These are phyloP conservation scores for Cyanistes caeruleus DNA, from an alignment of 2,113 vertebrate genomes.

Conservation along the genomic window DNA sequence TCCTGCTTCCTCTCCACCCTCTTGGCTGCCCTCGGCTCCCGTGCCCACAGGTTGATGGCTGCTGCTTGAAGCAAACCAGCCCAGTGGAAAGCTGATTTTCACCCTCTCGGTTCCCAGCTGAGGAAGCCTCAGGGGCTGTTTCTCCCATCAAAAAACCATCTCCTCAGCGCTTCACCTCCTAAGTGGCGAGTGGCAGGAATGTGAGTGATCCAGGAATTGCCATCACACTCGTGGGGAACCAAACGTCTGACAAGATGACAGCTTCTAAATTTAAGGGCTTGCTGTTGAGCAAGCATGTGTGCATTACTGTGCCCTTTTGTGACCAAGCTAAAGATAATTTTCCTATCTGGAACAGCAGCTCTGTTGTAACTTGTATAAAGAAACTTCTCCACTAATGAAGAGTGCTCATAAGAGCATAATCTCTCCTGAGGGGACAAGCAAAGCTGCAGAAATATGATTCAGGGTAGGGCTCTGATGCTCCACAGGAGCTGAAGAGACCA, in stretches of 20 bases:
- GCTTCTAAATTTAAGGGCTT: constrained; percentile 51
- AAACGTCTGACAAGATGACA: neutral
- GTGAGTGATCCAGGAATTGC: neutral
- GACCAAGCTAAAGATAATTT: constrained; percentile 26
- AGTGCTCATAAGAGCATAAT: neutral
- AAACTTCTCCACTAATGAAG: neutral
- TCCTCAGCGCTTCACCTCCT: neutral
- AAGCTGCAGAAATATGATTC: neutral
- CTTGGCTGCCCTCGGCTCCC: accelerated
- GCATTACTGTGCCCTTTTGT: constrained; percentile 9
- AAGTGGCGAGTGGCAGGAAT: constrained; percentile 16
- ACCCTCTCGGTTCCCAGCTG: neutral
- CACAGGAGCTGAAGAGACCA: neutral
- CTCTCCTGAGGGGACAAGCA: neutral
- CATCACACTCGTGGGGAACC: neutral
- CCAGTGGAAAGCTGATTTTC: neutral
- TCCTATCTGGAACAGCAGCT: constrained; percentile 5
- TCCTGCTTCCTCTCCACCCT: neutral
- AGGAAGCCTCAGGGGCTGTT: neutral
- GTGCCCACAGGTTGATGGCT: neutral
- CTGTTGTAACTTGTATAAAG: neutral
- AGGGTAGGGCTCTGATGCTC: neutral
- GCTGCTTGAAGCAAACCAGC: neutral
- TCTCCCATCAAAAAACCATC: neutral
- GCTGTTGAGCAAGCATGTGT: neutral